Percentiles rank a stretch among this genome's conserved stretches.
These are phyloP conservation scores for Liodrosophila aerea DNA, from an alignment of 2,888 invertebrate species.

Conservation along the genomic window DNA sequence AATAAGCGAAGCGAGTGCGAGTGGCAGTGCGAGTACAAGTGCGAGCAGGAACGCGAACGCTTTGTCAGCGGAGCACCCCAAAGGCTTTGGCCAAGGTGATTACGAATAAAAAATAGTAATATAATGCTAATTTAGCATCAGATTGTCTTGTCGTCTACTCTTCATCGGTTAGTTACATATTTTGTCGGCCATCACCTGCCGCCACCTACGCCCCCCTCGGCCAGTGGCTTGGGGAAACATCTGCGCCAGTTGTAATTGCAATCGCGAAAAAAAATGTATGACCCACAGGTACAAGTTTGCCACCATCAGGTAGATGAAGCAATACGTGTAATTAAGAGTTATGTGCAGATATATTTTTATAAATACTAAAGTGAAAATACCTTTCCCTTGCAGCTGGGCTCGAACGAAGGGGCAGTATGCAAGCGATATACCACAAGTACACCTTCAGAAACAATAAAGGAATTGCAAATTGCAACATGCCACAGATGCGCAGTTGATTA, in stretches of 20 bases:
- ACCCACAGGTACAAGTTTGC: conserved; percentile 36
- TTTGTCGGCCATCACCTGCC: conserved; percentile 44
- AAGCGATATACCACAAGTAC: conserved; percentile 27
- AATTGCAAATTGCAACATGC: conserved; percentile 35
- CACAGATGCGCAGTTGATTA: conserved; percentile 58
- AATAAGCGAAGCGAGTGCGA: conserved; percentile 54
- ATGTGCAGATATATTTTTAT: conserved; percentile 23
- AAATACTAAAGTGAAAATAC: conserved; percentile 44
- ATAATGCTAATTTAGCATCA: conserved; percentile 48
- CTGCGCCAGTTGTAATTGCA: conserved; percentile 32
- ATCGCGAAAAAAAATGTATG: conserved; percentile 34
- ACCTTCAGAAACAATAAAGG: conserved; percentile 24
- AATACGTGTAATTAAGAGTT: conserved; percentile 6
- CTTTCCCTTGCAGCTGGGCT: conserved; percentile 57
- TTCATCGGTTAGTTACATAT: not conserved
- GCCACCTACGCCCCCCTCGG: not conserved
- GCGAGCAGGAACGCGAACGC: conserved; percentile 23
- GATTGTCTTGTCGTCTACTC: conserved; percentile 9
- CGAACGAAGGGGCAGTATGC: conserved; percentile 51
- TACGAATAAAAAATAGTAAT: conserved; percentile 33
- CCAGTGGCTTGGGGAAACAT: conserved; percentile 18
- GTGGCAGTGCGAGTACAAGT: conserved; percentile 20
- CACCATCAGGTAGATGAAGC: conserved; percentile 33
- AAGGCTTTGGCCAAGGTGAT: conserved; percentile 55
- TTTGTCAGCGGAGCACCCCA: conserved; percentile 64